Evolutionary conservation across 2,888 invertebrate genomes (phyloP).

Genomic region (Hydrotaea cyrtoneurina): DNA sequence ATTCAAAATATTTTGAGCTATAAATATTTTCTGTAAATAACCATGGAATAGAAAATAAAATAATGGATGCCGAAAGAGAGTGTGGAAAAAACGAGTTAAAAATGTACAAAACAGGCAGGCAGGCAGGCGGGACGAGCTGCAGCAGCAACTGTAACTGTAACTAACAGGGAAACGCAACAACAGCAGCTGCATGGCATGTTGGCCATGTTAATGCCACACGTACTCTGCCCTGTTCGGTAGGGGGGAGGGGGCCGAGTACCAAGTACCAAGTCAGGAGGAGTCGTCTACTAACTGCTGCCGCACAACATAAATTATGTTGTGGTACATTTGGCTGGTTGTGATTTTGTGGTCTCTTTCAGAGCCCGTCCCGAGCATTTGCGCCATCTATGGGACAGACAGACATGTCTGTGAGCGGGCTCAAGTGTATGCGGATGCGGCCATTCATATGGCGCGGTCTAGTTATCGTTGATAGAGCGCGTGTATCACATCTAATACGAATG

Average conservation of each 20-base stretch:
- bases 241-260: background rate
- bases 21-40: slow-evolving; percentile 37
- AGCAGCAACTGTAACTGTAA: background rate
- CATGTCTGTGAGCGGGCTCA: background rate
- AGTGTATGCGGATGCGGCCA: no score
- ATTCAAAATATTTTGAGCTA: slow-evolving; percentile 39
- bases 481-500: slow-evolving; percentile 24
- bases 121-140: no score
- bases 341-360: slow-evolving; percentile 22
- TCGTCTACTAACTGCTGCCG: background rate
- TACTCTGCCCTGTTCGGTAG: background rate
- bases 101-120: background rate
- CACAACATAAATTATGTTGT: slow-evolving; percentile 33
- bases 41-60: slow-evolving; percentile 35
- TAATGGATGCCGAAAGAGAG: slow-evolving; percentile 9
- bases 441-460: background rate
- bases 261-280: no score
- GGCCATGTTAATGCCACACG: background rate
- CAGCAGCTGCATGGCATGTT: background rate
- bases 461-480: background rate
- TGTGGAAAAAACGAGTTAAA: background rate
- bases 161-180: background rate
- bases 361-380: background rate
- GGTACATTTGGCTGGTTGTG: slow-evolving; percentile 24
- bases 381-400: background rate